These are phyloP conservation scores for Pristionchus entomophagus DNA, from an alignment of 2,888 invertebrate species.

Conservation along the genomic window DNA sequence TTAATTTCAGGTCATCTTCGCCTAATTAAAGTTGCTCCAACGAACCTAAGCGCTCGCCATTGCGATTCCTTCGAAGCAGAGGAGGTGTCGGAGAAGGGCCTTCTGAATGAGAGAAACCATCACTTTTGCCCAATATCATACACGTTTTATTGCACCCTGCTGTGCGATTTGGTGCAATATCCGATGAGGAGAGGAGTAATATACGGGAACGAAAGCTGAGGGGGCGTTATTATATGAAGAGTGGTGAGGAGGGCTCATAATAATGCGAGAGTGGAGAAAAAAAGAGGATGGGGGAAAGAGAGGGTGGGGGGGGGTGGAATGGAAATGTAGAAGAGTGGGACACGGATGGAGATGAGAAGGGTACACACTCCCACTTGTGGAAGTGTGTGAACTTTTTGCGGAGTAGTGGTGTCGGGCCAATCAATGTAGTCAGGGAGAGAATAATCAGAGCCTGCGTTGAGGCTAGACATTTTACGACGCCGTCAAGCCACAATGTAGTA, in stretches of 20 bases:
- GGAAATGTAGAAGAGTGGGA: conserved; percentile 9
- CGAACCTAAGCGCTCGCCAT: conserved; percentile 33
- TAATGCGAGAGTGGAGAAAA: conserved; percentile 41
- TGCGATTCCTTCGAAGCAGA: conserved; percentile 41
- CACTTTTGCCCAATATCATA: not conserved
- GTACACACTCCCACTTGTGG: not conserved
- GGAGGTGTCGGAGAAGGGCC: conserved; percentile 18
- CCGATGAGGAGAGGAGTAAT: not conserved
- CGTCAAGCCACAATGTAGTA: too few species aligned
- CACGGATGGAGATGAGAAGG: conserved; percentile 9
- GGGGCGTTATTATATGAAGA: not conserved
- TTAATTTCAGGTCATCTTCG: not conserved
- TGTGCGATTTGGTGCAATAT: not conserved
- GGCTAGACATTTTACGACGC: too few species aligned
- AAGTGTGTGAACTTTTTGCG: not conserved
- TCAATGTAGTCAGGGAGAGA: not conserved
- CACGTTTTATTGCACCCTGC: conserved; percentile 7
- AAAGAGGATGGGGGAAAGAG: conserved; percentile 46
- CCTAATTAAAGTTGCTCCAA: not conserved
- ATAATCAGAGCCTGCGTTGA: not conserved
- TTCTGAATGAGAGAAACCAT: not conserved
- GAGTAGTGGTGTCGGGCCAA: not conserved
- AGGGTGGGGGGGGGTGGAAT: conserved; percentile 27
- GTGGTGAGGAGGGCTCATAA: conserved; percentile 16
- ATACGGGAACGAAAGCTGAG: not conserved